Conservation (phyloP, 1,140 invertebrate species). For the Vanessa tameamea region DNA sequence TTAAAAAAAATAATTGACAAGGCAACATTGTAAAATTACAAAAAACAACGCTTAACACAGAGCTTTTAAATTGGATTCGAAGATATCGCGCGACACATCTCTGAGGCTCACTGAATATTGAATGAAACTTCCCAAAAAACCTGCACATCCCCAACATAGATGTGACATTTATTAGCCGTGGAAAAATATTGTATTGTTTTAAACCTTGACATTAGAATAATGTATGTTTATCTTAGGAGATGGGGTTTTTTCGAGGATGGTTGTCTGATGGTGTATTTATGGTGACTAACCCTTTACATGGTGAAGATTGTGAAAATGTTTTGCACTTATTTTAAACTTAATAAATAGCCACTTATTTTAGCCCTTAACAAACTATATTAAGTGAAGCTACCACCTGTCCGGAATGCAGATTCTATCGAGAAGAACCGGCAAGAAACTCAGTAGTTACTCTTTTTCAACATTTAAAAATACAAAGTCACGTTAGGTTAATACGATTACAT, state of each 20-base stretch:
- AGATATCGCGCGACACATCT: conserved; percentile 8
- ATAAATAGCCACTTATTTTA: too few species aligned
- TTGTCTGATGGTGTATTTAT: not conserved
- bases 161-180: conserved; percentile 20
- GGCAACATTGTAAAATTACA: not conserved
- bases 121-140: conserved; percentile 13
- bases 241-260: not conserved
- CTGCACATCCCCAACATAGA: not conserved
- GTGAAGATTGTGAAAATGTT: too few species aligned
- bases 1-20: not conserved
- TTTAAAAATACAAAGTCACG: too few species aligned
- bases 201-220: not conserved
- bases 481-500: too few species aligned
- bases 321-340: too few species aligned
- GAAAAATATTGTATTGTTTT: conserved; percentile 5
- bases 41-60: conserved; percentile 16
- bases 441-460: too few species aligned
- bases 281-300: too few species aligned
- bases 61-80: conserved; percentile 25
- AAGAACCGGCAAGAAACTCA: too few species aligned
- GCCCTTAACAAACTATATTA: too few species aligned
- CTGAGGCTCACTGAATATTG: conserved; percentile 20
- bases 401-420: too few species aligned
- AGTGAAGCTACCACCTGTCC: too few species aligned
- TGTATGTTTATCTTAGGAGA: not conserved